phyloP scores from a whole-genome alignment of 2,797 vertebrate genomes.

The Esox masquinongy region DNA sequence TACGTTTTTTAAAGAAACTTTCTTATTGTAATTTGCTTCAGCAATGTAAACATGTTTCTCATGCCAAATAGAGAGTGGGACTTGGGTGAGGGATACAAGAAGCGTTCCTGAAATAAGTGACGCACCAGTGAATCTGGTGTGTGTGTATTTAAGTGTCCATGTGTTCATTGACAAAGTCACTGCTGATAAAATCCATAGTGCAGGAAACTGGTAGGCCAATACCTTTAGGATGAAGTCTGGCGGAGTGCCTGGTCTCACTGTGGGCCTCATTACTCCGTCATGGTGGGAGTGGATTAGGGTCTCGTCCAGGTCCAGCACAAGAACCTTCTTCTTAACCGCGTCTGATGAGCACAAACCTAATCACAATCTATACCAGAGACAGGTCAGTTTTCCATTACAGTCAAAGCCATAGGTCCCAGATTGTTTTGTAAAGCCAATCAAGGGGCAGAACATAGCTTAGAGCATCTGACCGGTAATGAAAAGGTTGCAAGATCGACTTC shows the following conservation, averaged over 20 bases:
- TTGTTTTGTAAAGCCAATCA: neutral
- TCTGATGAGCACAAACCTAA: slow-evolving; percentile 62
- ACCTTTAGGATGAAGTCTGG: slow-evolving; percentile 96
- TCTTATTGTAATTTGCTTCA: no score
- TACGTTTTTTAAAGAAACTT: no score
- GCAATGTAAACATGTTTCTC: no score
- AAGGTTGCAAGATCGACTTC: no score
- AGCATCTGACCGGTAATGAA: no score
- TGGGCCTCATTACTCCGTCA: slow-evolving; percentile 89
- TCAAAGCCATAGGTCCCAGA: neutral
- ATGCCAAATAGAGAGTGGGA: no score
- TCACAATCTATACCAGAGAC: neutral
- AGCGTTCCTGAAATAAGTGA: no score
- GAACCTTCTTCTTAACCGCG: slow-evolving; percentile 90
- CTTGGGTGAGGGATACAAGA: no score
- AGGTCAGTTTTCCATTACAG: neutral
- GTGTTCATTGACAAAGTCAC: neutral
- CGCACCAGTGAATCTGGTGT: neutral
- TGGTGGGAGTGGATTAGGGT: slow-evolving; percentile 94
- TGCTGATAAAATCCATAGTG: neutral
- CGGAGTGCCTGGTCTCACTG: slow-evolving; percentile 91
- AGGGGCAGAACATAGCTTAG: no score
- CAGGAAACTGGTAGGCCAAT: neutral
- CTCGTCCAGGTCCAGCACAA: slow-evolving; percentile 92
- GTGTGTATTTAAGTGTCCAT: neutral